Evolutionary conservation across 2,888 invertebrate genomes (phyloP), one percentile per base, ranked within the genome.

Genomic region (Brachypalpus laphriformis): DNA sequence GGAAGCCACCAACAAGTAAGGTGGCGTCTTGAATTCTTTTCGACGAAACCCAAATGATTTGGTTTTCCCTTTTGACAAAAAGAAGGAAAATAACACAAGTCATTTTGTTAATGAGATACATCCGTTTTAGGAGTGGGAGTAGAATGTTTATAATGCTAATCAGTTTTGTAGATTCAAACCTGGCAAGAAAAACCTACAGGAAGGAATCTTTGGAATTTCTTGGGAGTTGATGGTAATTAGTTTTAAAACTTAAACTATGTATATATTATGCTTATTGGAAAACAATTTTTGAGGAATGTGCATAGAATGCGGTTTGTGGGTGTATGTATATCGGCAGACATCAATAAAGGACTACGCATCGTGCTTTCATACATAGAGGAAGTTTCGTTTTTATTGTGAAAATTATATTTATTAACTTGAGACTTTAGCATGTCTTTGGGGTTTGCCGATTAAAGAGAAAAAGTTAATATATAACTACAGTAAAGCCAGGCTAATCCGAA

Each of bases 1-100:
- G 57, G 14, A 65, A 65, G 37, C n/a, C n/a, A 6, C 61, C 16
- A 42, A 56, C 14, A 42, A 51, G 16, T 11, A 42, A 54, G n/a
- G 54, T 9, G 63, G 63, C 14, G 8, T 37, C 31, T 20, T 11
- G 28, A 31, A 45, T 72, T 51, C 61, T 51, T 61, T 31, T 14
- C 28, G 45, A 63, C 25, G 37, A 34, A 25, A 37, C 40, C 57
- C 65, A 78, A 56, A 71, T 78, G 78, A 78, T 70, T 78, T 63
- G 78, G 25, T 5, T 25, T 25, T 25, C 25, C 25, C 16, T 14
- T 14, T 9, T 20, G 28, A 28, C 11, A 4, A 31, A 31, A 8
- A 2, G 14, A 56, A 42, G 14, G 28, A 18, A 57, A 57, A 57
- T 25, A 25, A 40, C 68, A 25, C 59, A 42, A 77, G 37, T 51